These are phyloP conservation scores for Tetheella fluctuosa DNA, from an alignment of 2,888 invertebrate species.

Conservation along the genomic window DNA sequence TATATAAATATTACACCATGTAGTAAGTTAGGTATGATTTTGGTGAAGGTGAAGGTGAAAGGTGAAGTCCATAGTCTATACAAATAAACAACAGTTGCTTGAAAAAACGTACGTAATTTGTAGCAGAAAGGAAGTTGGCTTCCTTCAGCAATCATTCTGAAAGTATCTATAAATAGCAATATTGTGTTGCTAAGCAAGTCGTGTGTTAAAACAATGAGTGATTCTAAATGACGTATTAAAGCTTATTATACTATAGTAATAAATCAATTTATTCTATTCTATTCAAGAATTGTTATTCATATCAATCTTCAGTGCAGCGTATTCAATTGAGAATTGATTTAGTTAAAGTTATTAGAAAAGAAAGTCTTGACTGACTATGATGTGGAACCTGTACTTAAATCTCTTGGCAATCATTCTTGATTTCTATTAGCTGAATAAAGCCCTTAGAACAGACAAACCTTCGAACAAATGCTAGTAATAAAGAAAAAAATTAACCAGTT, in stretches of 20 bases:
- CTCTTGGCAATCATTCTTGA: no score
- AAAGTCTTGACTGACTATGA: no score
- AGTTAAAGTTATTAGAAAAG: neutral
- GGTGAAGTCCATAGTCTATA: neutral
- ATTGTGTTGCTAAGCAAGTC: neutral
- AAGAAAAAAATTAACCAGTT: no score
- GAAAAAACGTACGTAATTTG: neutral
- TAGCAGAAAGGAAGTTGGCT: neutral
- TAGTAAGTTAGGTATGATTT: no score
- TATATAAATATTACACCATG: no score
- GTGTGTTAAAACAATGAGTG: neutral
- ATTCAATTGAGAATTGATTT: neutral
- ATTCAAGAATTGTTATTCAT: neutral
- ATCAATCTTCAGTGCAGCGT: neutral
- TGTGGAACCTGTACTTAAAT: no score
- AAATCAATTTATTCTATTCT: neutral
- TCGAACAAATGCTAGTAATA: neutral
- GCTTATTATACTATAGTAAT: neutral
- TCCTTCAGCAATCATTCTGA: conserved; percentile 2
- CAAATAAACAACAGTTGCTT: neutral
- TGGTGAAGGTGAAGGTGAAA: no score
- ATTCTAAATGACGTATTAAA: neutral
- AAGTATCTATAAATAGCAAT: conserved; percentile 8
- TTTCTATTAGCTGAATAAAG: no score
- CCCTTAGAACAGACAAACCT: no score